Evolutionary conservation across 2,797 vertebrate species (phyloP).

Genomic region (Xenentodon cancila): DNA sequence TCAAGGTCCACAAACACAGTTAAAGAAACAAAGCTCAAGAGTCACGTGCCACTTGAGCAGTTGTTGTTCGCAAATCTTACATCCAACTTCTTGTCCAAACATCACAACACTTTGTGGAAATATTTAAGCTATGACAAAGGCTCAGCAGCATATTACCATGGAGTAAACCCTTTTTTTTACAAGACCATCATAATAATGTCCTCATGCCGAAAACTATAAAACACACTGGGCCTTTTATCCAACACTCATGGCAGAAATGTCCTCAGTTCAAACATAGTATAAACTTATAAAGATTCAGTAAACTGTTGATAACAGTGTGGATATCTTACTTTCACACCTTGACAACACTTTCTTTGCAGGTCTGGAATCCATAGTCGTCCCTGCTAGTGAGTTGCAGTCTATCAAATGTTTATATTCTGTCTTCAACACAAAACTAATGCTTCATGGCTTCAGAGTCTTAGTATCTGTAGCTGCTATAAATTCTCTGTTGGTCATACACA

Average conservation of each 20-base stretch:
- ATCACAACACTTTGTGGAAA: no score
- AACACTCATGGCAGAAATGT: neutral
- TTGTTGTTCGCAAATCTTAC: conserved; percentile 16
- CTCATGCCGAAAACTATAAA: neutral
- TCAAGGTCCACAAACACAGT: conserved; percentile 13
- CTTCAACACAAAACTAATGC: conserved; percentile 9
- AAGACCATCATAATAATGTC: conserved; percentile 2
- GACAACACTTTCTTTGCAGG: conserved; percentile 13
- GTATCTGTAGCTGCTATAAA: conserved; percentile 12
- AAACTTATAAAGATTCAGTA: conserved; percentile 1
- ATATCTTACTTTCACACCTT: conserved; percentile 15
- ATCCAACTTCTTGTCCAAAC: conserved; percentile 14
- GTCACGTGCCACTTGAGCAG: neutral
- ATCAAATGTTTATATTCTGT: neutral
- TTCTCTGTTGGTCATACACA: conserved; percentile 1
- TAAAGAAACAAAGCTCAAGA: conserved; percentile 18
- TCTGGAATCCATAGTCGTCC: neutral
- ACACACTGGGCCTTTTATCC: neutral
- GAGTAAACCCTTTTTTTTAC: neutral
- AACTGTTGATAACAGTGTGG: neutral
- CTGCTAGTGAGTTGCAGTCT: neutral
- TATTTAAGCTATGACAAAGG: conserved; percentile 3
- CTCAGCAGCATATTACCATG: conserved; percentile 30
- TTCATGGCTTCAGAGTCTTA: conserved; percentile 19
- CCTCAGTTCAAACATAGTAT: conserved; percentile 9